Evolutionary conservation across 2,888 invertebrate species (phyloP).

Genomic region (Conops quadrifasciatus): DNA sequence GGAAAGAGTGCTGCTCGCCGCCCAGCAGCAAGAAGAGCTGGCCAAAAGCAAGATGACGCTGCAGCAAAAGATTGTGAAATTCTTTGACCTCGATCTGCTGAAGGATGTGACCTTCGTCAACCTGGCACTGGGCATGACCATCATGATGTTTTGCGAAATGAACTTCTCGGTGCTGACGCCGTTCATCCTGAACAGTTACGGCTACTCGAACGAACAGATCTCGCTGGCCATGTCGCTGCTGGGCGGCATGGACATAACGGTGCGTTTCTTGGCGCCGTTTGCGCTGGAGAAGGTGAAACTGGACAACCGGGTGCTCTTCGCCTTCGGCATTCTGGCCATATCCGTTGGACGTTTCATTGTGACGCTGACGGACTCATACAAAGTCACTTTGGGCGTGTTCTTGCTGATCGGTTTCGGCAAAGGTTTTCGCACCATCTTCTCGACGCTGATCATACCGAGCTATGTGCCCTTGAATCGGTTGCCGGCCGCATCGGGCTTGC

Average conservation of each 20-base stretch:
- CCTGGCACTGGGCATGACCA: slow-evolving; percentile 75
- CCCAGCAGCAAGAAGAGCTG: slow-evolving; percentile 57
- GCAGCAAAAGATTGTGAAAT: slow-evolving; percentile 70
- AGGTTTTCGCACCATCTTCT: slow-evolving; percentile 77
- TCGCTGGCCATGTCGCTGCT: slow-evolving; percentile 76
- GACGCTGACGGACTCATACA: slow-evolving; percentile 67
- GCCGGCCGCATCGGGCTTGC: slow-evolving; percentile 77
- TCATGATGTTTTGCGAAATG: slow-evolving; percentile 77
- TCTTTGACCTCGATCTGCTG: slow-evolving; percentile 76
- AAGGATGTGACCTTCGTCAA: slow-evolving; percentile 75
- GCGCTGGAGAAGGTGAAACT: slow-evolving; percentile 74
- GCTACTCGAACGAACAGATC: slow-evolving; percentile 68
- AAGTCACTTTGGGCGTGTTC: slow-evolving; percentile 69
- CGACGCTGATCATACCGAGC: slow-evolving; percentile 76
- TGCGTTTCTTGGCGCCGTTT: slow-evolving; percentile 75
- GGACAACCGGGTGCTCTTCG: slow-evolving; percentile 76
- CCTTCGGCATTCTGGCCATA: slow-evolving; percentile 69
- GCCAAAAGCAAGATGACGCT: slow-evolving; percentile 65
- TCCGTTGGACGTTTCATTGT: slow-evolving; percentile 63
- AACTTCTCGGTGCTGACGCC: slow-evolving; percentile 80
- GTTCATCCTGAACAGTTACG: slow-evolving; percentile 74
- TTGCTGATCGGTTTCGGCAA: slow-evolving; percentile 76
- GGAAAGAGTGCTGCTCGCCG: slow-evolving; percentile 38
- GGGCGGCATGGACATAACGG: slow-evolving; percentile 72
- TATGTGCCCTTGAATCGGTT: slow-evolving; percentile 75